Percentiles rank a stretch among this genome's conserved stretches.
Evolutionary conservation across 2,797 vertebrate species (phyloP).

Genomic region (Centroberyx gerrardi): DNA sequence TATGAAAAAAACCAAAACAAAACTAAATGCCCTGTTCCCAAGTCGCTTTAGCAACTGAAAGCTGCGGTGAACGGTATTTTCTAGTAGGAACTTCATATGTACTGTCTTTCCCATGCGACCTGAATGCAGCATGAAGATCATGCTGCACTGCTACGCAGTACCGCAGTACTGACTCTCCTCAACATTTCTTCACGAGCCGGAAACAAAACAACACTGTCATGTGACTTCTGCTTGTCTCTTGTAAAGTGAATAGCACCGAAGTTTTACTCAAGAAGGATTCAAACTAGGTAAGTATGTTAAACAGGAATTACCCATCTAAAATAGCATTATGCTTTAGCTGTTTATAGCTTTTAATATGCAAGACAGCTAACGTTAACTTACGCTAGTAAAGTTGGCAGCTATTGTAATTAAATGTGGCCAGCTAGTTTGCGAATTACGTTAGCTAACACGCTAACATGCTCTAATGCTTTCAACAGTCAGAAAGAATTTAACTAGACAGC

Average conservation of each 20-base stretch:
- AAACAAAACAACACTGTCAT: conserved; percentile 68
- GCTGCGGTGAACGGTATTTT: no score
- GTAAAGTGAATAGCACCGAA: background rate
- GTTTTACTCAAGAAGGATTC: background rate
- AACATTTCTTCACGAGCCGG: conserved; percentile 35
- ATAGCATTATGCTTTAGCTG: background rate
- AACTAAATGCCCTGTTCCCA: no score
- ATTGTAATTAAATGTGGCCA: background rate
- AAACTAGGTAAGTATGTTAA: conserved; percentile 19
- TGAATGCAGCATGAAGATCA: no score
- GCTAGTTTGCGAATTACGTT: background rate
- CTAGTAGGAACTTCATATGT: no score
- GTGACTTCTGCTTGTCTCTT: conserved; percentile 51
- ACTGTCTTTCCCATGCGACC: no score
- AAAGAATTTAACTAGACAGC: background rate
- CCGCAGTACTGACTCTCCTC: background rate
- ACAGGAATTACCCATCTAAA: no score
- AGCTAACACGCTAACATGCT: conserved; percentile 9
- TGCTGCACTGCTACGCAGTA: no score
- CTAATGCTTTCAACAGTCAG: rapidly evolving
- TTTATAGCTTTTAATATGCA: background rate
- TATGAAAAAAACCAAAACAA: no score
- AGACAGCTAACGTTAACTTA: background rate
- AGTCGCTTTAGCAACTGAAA: no score
- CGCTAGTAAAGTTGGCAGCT: no score